phyloP scores from a whole-genome alignment of 1,140 invertebrate species.

The Periplaneta americana region DNA sequence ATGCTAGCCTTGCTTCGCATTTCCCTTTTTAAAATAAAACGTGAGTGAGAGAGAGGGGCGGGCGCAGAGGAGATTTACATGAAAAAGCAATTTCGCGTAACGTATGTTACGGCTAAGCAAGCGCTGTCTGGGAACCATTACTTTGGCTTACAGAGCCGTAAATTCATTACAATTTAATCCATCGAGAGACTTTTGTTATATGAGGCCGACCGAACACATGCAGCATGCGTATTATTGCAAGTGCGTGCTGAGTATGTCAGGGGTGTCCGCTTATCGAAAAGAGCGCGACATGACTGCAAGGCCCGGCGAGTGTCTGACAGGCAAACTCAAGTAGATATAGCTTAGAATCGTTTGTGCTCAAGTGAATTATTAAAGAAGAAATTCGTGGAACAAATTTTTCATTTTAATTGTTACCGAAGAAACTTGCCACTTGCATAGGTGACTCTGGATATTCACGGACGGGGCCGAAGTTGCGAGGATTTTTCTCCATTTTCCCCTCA shows the following conservation, averaged over 20 bases:
- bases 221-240: not conserved
- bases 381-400: too few species aligned
- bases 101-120: not conserved
- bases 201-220: not conserved
- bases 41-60: not conserved
- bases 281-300: too few species aligned
- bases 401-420: too few species aligned
- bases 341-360: too few species aligned
- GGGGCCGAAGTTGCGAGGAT: too few species aligned
- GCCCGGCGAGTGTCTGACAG: too few species aligned
- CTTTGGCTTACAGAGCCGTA: not conserved
- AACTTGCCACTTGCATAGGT: too few species aligned
- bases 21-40: not conserved
- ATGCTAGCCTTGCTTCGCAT: not conserved
- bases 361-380: too few species aligned
- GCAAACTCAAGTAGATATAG: too few species aligned
- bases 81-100: not conserved
- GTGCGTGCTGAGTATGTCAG: not conserved
- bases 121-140: not conserved
- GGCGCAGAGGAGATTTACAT: not conserved
- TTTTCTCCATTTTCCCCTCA: too few species aligned
- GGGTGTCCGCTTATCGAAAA: too few species aligned
- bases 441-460: too few species aligned
- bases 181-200: not conserved
- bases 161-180: not conserved